Conservation (phyloP, 2,113 vertebrate species). For the Takifugu bimaculatus region DNA sequence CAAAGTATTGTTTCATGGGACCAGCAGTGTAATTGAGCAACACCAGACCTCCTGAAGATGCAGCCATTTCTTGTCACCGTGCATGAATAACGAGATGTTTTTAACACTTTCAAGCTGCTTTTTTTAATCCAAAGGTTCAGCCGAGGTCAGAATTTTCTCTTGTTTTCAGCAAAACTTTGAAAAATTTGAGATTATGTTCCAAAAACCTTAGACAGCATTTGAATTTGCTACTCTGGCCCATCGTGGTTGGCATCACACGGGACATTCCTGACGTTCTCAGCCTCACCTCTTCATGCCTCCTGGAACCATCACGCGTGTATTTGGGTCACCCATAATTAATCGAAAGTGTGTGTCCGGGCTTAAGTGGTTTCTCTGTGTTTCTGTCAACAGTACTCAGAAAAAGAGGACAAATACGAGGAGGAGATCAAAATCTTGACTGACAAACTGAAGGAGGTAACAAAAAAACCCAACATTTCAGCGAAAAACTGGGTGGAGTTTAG, state of each 20-base stretch:
- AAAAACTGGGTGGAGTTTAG: not conserved
- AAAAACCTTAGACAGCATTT: not conserved
- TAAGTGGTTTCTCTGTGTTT: conserved; percentile 41
- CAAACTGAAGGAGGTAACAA: conserved; percentile 93
- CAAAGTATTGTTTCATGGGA: conserved; percentile 26
- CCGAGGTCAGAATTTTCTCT: not conserved
- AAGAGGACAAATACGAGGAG: conserved; percentile 99
- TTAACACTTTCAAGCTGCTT: not conserved
- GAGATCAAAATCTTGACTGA: conserved; percentile 97
- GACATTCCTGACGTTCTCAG: conserved; percentile 15
- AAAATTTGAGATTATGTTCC: conserved; percentile 31
- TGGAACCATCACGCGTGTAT: not conserved
- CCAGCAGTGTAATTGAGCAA: conserved; percentile 17
- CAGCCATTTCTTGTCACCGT: not conserved
- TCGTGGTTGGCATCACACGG: conserved; percentile 13
- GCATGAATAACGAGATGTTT: no score
- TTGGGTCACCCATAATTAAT: no score
- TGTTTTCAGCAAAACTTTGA: not conserved
- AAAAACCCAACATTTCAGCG: not conserved
- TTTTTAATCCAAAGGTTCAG: not conserved
- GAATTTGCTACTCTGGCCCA: not conserved
- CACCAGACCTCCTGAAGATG: not conserved
- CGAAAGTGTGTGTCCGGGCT: not conserved
- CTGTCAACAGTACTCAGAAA: conserved; percentile 90
- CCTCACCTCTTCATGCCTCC: conserved; percentile 3